Conservation (phyloP, 2,797 vertebrate genomes). For the Cirrhinus molitorella region DNA sequence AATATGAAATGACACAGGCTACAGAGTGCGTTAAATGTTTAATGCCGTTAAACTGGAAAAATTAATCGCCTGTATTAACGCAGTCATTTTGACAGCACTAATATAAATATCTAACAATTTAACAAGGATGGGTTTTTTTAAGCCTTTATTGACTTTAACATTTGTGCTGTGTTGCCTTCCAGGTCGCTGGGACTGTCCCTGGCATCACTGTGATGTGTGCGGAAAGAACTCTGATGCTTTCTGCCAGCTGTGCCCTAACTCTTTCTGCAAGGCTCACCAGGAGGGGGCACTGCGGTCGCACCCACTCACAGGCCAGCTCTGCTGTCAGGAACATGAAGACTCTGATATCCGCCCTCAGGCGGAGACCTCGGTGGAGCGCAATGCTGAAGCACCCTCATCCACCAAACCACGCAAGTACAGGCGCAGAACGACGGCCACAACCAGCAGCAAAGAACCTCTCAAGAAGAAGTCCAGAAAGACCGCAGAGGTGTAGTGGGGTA, state of each 20-base stretch:
- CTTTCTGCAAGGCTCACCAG: constrained; percentile 94
- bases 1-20: too few species aligned
- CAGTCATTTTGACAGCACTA: too few species aligned
- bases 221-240: constrained; percentile 92
- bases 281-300: constrained; percentile 84
- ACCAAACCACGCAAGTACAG: constrained; percentile 69
- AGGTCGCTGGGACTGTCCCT: constrained; percentile 99
- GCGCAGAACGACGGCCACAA: constrained; percentile 47
- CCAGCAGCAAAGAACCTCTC: constrained; percentile 56
- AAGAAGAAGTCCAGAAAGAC: constrained; percentile 74
- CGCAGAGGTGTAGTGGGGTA: constrained; percentile 77
- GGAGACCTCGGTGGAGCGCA: constrained; percentile 67
- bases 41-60: too few species aligned
- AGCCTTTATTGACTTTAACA: not conserved
- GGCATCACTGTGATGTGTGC: constrained; percentile 98
- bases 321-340: constrained; percentile 92
- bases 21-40: too few species aligned
- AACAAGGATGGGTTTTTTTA: too few species aligned
- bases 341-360: constrained; percentile 59
- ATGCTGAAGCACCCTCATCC: constrained; percentile 66
- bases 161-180: constrained; percentile 52
- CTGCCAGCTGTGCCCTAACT: constrained; percentile 97
- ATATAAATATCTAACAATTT: too few species aligned
- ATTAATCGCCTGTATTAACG: too few species aligned
- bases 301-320: constrained; percentile 80